Conservation (phyloP, 2,888 invertebrate species). For the Cosmopolites sordidus region DNA sequence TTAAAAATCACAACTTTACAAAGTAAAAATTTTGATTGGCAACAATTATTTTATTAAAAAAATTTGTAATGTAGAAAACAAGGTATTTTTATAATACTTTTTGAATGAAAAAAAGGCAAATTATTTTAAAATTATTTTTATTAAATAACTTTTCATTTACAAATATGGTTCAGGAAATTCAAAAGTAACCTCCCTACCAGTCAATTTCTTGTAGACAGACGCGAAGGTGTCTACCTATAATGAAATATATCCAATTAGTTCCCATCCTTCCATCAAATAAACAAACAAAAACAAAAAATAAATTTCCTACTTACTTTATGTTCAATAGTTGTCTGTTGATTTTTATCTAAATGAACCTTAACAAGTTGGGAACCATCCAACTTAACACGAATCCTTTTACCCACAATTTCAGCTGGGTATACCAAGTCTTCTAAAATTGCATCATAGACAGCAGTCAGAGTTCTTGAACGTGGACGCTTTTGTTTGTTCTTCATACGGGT, state of each 20-base stretch:
- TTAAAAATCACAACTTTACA: no score
- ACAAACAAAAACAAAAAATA: conserved; percentile 19
- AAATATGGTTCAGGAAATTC: conserved; percentile 98
- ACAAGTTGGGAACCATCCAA: conserved; percentile 93
- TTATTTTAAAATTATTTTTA: conserved; percentile 1
- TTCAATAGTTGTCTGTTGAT: conserved; percentile 98
- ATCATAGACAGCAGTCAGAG: conserved; percentile 96
- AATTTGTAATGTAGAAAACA: no score
- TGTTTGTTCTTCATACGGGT: conserved; percentile 76
- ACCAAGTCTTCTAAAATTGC: conserved; percentile 96
- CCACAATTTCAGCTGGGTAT: conserved; percentile 98
- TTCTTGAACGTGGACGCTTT: conserved; percentile 75
- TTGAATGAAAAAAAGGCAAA: background rate
- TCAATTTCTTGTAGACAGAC: conserved; percentile 97
- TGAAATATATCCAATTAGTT: background rate
- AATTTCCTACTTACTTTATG: conserved; percentile 86
- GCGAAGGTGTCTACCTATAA: conserved; percentile 95
- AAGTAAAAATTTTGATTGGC: no score
- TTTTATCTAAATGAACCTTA: conserved; percentile 97
- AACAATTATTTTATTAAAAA: no score
- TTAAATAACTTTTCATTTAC: conserved; percentile 52
- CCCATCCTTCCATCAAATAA: conserved; percentile 9
- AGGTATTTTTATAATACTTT: no score
- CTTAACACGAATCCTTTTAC: conserved; percentile 94
- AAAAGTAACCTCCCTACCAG: conserved; percentile 97